Base-by-base conservation (phyloP, 1,140 invertebrate genomes). In the Drosophila orena region DNA sequence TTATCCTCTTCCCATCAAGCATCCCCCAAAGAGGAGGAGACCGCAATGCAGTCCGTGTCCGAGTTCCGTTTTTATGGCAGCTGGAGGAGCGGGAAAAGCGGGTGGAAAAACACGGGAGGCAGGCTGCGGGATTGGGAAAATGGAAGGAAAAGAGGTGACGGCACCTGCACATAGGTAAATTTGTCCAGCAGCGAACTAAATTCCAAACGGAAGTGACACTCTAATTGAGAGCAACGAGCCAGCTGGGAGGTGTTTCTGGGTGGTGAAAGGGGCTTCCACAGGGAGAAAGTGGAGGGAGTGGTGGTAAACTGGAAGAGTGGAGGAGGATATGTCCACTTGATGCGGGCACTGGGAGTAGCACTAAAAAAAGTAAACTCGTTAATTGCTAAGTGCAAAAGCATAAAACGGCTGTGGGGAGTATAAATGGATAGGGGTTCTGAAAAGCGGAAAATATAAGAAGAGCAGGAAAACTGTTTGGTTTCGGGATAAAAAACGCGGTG, bases 361-460 rank as follows among this genome's bases (percentile, higher is more conserved):
- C 56, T 68, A 77, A 77, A 81, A 65, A 81, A 69, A 77, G 79
- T 81, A 81, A 81, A 81, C 79, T 81, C 74, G 79, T 81, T 81
- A 81, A 81, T 81, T 81, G 79, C 79, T 81, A 74, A 81, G 79
- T 81, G 79, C 79, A 81, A 81, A 81, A 65, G 79, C 79, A 78
- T 81, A 81, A 81, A 81, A 81, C 62, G 74, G 62, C 59, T 58
- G 56, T 55, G 2, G 34, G 42, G n/a, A 37, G 43, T n/a, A 68
- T 50, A 47, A 53, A 10, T 30, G n/a, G 27, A 44, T 24, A 30
- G 20, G 24, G n/a, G 27, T 4, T 24, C 22, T 5, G 1, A 30
- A 12, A 27, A 7, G 10, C 14, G 30, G 15, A 14, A 52, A 35
- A n/a, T n/a, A 17, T 52, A 50, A n/a, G n/a, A 15, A 1, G 11